phyloP scores from a whole-genome alignment of 2,113 vertebrate genomes.

The Boulengeromyrus knoepffleri region DNA sequence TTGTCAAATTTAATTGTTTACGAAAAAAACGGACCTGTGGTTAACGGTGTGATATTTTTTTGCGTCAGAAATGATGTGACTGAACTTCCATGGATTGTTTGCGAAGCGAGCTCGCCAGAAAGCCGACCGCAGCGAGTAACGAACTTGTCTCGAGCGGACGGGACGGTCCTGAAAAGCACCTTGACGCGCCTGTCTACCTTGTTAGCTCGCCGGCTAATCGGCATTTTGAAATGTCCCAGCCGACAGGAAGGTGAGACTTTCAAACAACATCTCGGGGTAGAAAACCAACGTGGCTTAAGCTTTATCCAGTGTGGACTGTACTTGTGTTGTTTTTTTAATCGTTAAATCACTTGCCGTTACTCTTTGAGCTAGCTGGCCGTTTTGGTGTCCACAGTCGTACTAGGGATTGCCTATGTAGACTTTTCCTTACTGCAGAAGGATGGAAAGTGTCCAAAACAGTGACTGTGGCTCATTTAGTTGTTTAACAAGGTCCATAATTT shows the following conservation, averaged over 20 bases:
- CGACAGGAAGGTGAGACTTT: not conserved
- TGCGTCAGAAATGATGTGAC: not conserved
- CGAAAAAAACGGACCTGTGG: not conserved
- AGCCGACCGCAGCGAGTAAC: not conserved
- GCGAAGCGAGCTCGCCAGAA: not conserved
- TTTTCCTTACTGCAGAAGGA: not conserved
- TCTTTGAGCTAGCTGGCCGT: not conserved
- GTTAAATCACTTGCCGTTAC: not conserved
- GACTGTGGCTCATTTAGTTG: not conserved
- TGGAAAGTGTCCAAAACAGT: not conserved
- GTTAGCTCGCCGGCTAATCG: not conserved
- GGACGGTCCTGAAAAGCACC: not conserved
- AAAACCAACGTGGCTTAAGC: not conserved
- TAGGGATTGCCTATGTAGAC: not conserved
- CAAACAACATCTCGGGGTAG: not conserved
- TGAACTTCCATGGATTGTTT: constrained; percentile 3
- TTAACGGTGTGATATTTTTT: not conserved
- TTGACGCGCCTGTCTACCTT: not conserved
- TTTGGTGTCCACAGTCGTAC: not conserved
- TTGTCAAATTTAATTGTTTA: not conserved
- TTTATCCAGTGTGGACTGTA: not conserved
- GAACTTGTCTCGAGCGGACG: not conserved
- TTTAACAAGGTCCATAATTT: not conserved
- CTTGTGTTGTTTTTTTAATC: not conserved
- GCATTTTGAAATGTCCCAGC: not conserved